Conservation (phyloP, 2,113 vertebrate genomes). For the Cairina moschata region DNA sequence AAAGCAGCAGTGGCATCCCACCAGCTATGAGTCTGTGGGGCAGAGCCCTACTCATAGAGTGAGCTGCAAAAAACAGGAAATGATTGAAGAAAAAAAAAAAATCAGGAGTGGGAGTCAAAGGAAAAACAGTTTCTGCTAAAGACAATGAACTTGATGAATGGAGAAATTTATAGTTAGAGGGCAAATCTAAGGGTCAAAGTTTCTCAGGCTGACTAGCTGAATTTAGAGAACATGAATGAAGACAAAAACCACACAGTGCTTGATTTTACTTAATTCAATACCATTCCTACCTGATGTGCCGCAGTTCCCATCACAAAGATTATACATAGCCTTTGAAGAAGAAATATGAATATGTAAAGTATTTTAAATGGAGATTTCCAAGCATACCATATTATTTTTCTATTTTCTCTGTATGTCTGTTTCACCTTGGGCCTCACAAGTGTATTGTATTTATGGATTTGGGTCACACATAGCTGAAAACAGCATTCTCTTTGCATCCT, state of each 20-base stretch:
- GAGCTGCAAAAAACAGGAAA: not conserved
- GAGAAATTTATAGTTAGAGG: not conserved
- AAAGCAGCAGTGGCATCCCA: not conserved
- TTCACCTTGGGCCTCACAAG: not conserved
- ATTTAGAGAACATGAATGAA: not conserved
- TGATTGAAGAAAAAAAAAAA: not conserved
- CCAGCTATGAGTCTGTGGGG: not conserved
- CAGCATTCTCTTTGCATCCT: rapidly evolving
- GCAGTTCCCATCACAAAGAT: not conserved
- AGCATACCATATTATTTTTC: not conserved
- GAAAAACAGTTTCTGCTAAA: not conserved
- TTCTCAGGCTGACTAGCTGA: not conserved
- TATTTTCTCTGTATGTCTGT: not conserved
- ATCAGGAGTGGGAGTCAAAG: not conserved
- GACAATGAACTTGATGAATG: not conserved
- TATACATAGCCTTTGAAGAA: not conserved
- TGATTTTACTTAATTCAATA: not conserved
- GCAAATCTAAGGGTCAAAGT: not conserved
- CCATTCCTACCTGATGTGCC: not conserved
- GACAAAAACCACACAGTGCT: not conserved
- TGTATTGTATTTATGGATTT: not conserved
- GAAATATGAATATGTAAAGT: not conserved
- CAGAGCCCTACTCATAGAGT: not conserved
- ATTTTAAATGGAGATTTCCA: not conserved
- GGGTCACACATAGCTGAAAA: not conserved